These are phyloP conservation scores for Girardinichthys multiradiatus DNA, from an alignment of 2,113 vertebrate species.

Conservation along the genomic window DNA sequence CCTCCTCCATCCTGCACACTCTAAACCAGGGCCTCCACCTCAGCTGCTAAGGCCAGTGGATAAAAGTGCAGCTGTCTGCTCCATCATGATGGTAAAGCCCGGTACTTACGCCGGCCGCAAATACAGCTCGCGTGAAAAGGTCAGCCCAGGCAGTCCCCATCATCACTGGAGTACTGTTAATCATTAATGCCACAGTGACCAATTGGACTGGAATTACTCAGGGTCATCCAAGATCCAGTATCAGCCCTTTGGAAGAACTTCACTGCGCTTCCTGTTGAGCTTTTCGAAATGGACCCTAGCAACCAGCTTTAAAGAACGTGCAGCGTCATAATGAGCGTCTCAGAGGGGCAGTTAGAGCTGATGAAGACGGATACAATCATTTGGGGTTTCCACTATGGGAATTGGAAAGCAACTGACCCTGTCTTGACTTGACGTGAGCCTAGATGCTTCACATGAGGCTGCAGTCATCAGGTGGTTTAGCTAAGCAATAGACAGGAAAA, in stretches of 20 bases:
- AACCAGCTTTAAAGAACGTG: constrained; percentile 34
- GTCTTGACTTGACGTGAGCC: constrained; percentile 7
- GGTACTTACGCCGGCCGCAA: constrained; percentile 60
- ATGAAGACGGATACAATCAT: constrained; percentile 50
- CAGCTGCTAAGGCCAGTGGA: constrained; percentile 63
- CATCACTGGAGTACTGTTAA: constrained; percentile 55
- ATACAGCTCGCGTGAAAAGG: constrained; percentile 68
- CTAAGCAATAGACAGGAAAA: not conserved
- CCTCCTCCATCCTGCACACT: constrained; percentile 9
- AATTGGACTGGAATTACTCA: constrained; percentile 59
- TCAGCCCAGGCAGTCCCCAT: constrained; percentile 62
- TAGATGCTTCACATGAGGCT: constrained; percentile 5
- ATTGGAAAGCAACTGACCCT: constrained; percentile 16
- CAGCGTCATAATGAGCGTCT: constrained; percentile 44
- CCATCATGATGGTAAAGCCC: constrained; percentile 64
- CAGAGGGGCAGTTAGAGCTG: constrained; percentile 48
- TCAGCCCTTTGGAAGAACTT: constrained; percentile 54
- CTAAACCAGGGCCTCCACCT: constrained; percentile 37
- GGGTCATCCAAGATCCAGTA: constrained; percentile 51
- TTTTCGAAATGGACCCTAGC: constrained; percentile 45
- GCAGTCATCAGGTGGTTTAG: constrained; percentile 1
- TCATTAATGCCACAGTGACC: constrained; percentile 59
- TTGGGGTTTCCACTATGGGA: constrained; percentile 37
- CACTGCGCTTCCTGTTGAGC: constrained; percentile 25
- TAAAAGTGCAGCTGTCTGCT: constrained; percentile 73